Evolutionary conservation across 2,113 vertebrate genomes (phyloP).

Genomic region (Equus quagga): DNA sequence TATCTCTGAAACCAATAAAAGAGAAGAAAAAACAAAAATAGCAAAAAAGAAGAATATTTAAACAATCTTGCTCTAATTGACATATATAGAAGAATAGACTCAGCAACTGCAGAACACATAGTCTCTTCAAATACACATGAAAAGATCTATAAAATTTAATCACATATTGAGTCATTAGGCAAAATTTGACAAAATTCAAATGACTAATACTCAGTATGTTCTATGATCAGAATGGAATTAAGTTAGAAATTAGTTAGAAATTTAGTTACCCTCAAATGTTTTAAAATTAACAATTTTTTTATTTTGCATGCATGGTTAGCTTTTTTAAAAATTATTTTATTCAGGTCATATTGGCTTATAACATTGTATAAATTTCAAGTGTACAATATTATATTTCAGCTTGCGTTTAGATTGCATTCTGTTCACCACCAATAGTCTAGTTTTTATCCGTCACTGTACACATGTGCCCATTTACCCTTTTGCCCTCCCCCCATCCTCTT

Average conservation of each 20-base stretch:
- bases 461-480: too few relatives aligned
- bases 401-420: too few relatives aligned
- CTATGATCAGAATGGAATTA: neutral
- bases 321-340: neutral
- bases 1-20: slow-evolving; percentile 9
- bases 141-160: neutral
- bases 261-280: neutral
- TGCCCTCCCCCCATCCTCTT: too few relatives aligned
- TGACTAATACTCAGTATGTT: neutral
- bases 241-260: neutral
- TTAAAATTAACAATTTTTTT: neutral
- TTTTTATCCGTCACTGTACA: too few relatives aligned
- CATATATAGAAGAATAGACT: neutral
- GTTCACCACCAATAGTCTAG: too few relatives aligned
- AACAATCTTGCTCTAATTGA: neutral
- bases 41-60: neutral
- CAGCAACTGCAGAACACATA: neutral
- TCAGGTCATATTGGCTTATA: too few relatives aligned
- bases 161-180: neutral
- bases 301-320: neutral
- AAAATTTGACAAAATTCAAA: slow-evolving; percentile 3
- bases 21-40: neutral
- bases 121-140: neutral
- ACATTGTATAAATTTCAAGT: too few relatives aligned
- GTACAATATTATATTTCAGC: too few relatives aligned